Evolutionary conservation across 2,113 vertebrate species (phyloP).

Genomic region (Gopherus evgoodei): DNA sequence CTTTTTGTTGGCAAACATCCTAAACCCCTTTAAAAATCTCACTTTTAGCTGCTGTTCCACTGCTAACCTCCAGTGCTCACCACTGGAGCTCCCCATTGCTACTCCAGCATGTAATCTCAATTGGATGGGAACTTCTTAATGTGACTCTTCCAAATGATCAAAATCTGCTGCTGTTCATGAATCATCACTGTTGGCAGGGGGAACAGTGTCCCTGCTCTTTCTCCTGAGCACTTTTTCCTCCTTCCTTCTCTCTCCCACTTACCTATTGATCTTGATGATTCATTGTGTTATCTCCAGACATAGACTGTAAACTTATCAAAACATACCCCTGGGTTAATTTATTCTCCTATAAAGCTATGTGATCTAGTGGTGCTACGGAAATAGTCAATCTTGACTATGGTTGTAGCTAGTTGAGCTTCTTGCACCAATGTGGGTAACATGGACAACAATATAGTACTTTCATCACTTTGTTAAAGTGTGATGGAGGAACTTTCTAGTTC

Average conservation of each 20-base stretch:
- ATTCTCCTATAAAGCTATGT: not conserved
- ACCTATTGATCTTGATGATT: not conserved
- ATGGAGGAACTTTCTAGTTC: not conserved
- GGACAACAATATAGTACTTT: not conserved
- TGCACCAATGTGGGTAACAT: not conserved
- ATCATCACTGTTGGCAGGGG: not conserved
- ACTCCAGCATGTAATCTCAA: not conserved
- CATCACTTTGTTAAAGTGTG: not conserved
- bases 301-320: not conserved
- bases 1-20: not conserved
- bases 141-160: not conserved
- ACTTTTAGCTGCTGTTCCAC: not conserved
- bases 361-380: not conserved
- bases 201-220: not conserved
- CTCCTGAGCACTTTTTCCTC: not conserved
- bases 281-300: not conserved
- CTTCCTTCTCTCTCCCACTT: not conserved
- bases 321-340: not conserved
- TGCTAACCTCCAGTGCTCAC: not conserved
- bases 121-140: not conserved
- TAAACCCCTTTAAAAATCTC: not conserved
- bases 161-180: not conserved
- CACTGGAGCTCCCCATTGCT: not conserved
- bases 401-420: not conserved
- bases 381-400: not conserved